Evolutionary conservation across 1,140 invertebrate genomes (phyloP).

Genomic region (Dryas iulia): DNA sequence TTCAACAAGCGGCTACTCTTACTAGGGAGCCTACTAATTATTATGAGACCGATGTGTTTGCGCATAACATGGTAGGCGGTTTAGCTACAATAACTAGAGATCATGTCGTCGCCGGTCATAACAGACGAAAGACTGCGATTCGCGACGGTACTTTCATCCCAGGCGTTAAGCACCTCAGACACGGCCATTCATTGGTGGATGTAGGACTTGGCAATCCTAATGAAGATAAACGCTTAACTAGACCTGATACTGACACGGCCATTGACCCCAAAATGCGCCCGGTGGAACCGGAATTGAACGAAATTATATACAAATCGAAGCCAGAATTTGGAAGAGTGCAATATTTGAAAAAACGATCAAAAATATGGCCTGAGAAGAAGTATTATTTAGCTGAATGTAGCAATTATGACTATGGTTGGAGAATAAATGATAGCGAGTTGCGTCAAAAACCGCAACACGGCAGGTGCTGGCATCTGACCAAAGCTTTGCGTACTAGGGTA

Average conservation of each 20-base stretch:
- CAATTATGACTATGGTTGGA: constrained; percentile 58
- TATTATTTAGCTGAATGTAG: constrained; percentile 56
- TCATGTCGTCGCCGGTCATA: constrained; percentile 42
- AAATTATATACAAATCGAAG: constrained; percentile 55
- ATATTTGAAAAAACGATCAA: constrained; percentile 47
- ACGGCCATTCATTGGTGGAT: constrained; percentile 51
- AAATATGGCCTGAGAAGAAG: constrained; percentile 49
- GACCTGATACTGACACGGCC: constrained; percentile 43
- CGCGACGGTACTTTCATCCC: constrained; percentile 48
- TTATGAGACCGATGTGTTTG: constrained; percentile 51
- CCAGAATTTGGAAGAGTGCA: constrained; percentile 47
- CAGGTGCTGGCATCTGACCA: constrained; percentile 49
- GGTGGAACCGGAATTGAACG: constrained; percentile 41
- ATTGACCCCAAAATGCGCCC: constrained; percentile 58
- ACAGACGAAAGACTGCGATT: constrained; percentile 42
- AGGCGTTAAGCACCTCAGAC: constrained; percentile 39
- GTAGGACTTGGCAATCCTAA: constrained; percentile 50
- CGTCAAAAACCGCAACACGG: constrained; percentile 41
- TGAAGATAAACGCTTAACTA: constrained; percentile 45
- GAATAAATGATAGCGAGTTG: constrained; percentile 48
- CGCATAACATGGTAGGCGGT: constrained; percentile 48
- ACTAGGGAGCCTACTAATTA: constrained; percentile 50
- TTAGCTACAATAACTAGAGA: constrained; percentile 51
- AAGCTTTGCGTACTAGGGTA: constrained; percentile 45
- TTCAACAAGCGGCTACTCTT: constrained; percentile 55